Evolutionary conservation across 2,113 vertebrate genomes (phyloP).

Genomic region (Petromus typicus): DNA sequence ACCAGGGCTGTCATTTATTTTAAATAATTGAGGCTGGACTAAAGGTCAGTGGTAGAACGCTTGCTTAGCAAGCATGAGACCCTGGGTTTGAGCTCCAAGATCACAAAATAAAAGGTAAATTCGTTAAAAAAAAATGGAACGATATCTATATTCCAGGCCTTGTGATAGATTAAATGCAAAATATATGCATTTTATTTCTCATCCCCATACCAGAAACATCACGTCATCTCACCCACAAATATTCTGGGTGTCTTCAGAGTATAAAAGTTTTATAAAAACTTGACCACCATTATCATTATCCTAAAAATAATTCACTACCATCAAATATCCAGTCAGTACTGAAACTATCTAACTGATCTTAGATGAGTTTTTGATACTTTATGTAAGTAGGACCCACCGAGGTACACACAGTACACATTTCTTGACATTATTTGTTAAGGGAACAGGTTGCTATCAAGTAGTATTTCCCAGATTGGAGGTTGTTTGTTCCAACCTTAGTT

Average conservation of each 20-base stretch:
- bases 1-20: background rate
- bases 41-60: background rate
- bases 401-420: background rate
- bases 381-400: background rate
- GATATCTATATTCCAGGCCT: background rate
- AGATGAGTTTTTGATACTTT: background rate
- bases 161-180: background rate
- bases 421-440: background rate
- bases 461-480: background rate
- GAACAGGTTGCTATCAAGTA: background rate
- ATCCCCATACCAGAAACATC: background rate
- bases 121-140: background rate
- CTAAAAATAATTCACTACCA: background rate
- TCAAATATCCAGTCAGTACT: background rate
- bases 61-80: background rate
- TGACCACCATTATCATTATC: background rate
- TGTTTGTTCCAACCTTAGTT: background rate
- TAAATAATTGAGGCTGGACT: background rate
- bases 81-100: background rate
- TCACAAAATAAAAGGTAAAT: background rate
- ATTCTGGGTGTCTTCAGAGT: conserved; percentile 2
- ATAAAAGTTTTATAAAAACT: background rate
- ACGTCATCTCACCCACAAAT: background rate
- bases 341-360: background rate
- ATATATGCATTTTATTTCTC: background rate